These are phyloP conservation scores for Heliconius ethilla DNA, from an alignment of 2,888 invertebrate genomes.

Conservation along the genomic window DNA sequence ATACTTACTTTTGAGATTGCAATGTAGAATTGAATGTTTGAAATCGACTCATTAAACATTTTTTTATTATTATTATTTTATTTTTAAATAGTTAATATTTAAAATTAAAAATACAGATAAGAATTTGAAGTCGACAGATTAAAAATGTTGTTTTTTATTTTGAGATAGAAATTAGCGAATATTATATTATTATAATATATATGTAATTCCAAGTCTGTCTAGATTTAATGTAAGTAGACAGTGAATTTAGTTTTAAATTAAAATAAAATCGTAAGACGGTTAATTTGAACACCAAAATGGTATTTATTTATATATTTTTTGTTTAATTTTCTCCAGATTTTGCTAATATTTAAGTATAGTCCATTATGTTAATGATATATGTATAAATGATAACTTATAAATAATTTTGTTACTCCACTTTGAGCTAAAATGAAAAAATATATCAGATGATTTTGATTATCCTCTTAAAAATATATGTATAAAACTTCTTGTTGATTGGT, in stretches of 20 bases:
- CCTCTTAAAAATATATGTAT: not conserved
- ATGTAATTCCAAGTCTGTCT: constrained; percentile 38
- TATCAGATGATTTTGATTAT: too few relatives aligned
- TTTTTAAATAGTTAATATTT: not conserved
- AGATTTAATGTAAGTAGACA: constrained; percentile 34
- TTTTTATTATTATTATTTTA: not conserved
- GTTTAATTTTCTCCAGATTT: not conserved
- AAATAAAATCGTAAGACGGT: constrained; percentile 43
- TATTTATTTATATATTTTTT: not conserved
- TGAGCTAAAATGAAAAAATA: not conserved
- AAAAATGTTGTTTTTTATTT: constrained; percentile 6
- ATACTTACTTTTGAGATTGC: not conserved
- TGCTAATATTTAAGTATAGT: constrained; percentile 17
- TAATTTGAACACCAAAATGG: constrained; percentile 41
- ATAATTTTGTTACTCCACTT: constrained; percentile 5
- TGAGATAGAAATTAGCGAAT: constrained; percentile 8
- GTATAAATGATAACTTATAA: not conserved
- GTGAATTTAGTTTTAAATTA: constrained; percentile 25
- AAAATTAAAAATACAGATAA: not conserved
- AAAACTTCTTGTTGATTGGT: not conserved
- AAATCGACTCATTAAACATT: too few relatives aligned
- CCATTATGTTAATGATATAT: constrained; percentile 13
- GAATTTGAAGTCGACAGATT: constrained; percentile 2
- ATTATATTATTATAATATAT: constrained; percentile 16
- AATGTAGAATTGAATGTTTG: not conserved